Evolutionary conservation across 2,888 invertebrate species (phyloP).

Genomic region (Cantharis rustica): DNA sequence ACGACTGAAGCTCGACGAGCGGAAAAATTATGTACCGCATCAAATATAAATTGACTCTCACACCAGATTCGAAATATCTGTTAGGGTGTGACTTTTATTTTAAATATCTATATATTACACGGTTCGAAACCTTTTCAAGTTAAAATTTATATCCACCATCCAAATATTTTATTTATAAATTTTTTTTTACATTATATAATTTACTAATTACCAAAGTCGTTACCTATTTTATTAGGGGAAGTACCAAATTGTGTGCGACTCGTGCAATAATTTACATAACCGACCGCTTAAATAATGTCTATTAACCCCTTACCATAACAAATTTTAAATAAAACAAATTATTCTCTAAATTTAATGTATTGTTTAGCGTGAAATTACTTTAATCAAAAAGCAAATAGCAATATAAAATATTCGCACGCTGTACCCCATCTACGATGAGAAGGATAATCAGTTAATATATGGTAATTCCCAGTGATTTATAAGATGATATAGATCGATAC

Average conservation of each 20-base stretch:
- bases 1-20: constrained; percentile 43
- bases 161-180: neutral
- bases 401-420: constrained; percentile 18
- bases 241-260: neutral
- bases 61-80: constrained; percentile 20
- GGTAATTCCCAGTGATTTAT: constrained; percentile 38
- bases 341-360: constrained; percentile 7
- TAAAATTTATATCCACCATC: neutral
- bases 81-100: constrained; percentile 25
- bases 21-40: constrained; percentile 53
- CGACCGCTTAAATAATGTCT: neutral
- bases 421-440: neutral
- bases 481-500: constrained; percentile 26
- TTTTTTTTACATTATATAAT: neutral
- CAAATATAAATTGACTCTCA: constrained; percentile 51
- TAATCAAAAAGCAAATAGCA: constrained; percentile 12
- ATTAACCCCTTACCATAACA: constrained; percentile 26
- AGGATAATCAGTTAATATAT: constrained; percentile 35
- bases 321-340: constrained; percentile 34
- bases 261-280: constrained; percentile 3
- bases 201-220: neutral
- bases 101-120: constrained; percentile 22
- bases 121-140: constrained; percentile 7
- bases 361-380: constrained; percentile 12
- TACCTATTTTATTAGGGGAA: neutral